Conservation (phyloP, 2,113 vertebrate genomes). For the Aramus guarauna region DNA sequence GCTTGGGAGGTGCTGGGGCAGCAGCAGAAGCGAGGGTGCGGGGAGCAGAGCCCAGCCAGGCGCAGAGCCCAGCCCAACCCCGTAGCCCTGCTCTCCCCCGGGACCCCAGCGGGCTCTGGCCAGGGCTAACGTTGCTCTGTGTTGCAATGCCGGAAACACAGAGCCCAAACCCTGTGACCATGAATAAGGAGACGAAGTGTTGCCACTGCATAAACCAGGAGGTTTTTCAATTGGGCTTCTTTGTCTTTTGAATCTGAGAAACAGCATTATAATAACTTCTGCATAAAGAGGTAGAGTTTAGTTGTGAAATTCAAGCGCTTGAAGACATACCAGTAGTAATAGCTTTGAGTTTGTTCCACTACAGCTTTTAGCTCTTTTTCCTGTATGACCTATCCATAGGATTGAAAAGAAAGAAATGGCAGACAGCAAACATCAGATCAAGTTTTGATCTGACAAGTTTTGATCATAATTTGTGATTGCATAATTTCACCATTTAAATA, state of each 20-base stretch:
- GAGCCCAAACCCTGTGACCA: background rate
- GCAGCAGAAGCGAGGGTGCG: rapidly evolving
- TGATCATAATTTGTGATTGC: background rate
- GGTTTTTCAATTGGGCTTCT: background rate
- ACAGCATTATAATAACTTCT: background rate
- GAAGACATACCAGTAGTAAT: background rate
- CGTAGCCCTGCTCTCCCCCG: background rate
- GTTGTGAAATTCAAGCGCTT: background rate
- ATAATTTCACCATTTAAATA: background rate
- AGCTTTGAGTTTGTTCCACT: background rate
- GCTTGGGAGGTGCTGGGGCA: background rate
- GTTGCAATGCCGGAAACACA: background rate
- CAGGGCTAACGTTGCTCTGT: rapidly evolving
- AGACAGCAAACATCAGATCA: background rate
- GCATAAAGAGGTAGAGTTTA: background rate
- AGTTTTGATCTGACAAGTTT: background rate
- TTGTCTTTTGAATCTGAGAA: background rate
- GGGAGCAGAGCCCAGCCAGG: background rate
- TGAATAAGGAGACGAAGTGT: background rate
- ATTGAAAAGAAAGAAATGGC: background rate
- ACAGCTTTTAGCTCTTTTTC: background rate
- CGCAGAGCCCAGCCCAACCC: background rate
- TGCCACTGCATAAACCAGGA: background rate
- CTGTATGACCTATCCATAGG: background rate
- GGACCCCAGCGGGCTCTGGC: background rate